Evolutionary conservation across 2,888 invertebrate genomes (phyloP).

Genomic region (Drymonia ruficornis): DNA sequence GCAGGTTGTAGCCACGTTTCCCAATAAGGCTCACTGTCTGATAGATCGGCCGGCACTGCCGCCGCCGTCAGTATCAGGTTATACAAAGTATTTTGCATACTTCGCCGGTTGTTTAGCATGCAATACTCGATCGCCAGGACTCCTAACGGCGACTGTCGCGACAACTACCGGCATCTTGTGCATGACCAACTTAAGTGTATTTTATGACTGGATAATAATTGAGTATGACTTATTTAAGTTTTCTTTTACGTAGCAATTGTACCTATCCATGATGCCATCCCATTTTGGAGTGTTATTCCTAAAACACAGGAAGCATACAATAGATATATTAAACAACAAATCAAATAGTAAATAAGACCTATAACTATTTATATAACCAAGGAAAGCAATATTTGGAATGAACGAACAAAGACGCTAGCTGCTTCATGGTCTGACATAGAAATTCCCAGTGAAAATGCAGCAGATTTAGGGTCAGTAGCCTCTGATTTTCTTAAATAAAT

Average conservation of each 20-base stretch:
- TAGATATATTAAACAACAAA: too few relatives aligned
- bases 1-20: slow-evolving; percentile 54
- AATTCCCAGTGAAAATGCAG: slow-evolving; percentile 15
- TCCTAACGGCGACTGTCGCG: slow-evolving; percentile 69
- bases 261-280: too few relatives aligned
- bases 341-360: too few relatives aligned
- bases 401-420: too few relatives aligned
- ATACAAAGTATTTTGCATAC: slow-evolving; percentile 59
- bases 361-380: too few relatives aligned
- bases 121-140: slow-evolving; percentile 60
- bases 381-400: too few relatives aligned
- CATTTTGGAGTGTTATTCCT: too few relatives aligned
- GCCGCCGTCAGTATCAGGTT: slow-evolving; percentile 47
- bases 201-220: not conserved
- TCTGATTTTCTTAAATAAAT: slow-evolving; percentile 49
- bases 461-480: slow-evolving; percentile 47
- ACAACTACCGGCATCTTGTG: slow-evolving; percentile 62
- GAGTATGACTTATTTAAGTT: too few relatives aligned
- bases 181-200: slow-evolving; percentile 26
- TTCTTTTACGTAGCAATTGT: too few relatives aligned
- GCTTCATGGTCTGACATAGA: too few relatives aligned
- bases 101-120: slow-evolving; percentile 63
- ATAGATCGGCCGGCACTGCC: slow-evolving; percentile 50
- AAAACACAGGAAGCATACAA: too few relatives aligned
- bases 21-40: slow-evolving; percentile 59